These are phyloP conservation scores for Ophiothrix spiculata DNA, from an alignment of 35 echinoderm and acorn worm species.

Conservation along the genomic window DNA sequence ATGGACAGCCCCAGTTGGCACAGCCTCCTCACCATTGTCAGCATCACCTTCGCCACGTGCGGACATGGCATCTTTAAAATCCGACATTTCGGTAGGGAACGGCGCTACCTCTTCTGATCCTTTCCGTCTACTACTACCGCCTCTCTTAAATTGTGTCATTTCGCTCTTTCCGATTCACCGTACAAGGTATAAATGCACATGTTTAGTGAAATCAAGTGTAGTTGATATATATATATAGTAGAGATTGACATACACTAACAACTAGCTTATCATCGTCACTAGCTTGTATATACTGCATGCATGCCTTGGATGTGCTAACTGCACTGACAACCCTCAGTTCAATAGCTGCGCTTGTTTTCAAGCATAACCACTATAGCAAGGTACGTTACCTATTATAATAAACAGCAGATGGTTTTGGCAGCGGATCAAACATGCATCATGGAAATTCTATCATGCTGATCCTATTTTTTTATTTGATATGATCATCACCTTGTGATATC, in stretches of 20 bases:
- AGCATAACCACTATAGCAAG: too few relatives aligned
- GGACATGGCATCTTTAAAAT: background rate
- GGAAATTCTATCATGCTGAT: too few relatives aligned
- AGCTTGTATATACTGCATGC: background rate
- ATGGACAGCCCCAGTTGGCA: constrained; percentile 3
- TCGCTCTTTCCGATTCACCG: background rate
- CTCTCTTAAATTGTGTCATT: background rate
- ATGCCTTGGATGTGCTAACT: too few relatives aligned
- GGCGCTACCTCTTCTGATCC: background rate
- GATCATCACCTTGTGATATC: background rate
- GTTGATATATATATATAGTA: background rate
- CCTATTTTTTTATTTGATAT: too few relatives aligned
- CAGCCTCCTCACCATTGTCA: too few relatives aligned
- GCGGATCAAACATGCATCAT: too few relatives aligned
- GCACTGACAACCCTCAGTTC: too few relatives aligned
- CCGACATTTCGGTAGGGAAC: background rate
- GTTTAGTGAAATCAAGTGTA: background rate
- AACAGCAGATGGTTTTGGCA: too few relatives aligned
- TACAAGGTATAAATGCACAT: background rate
- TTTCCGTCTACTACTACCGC: background rate
- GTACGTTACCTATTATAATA: too few relatives aligned
- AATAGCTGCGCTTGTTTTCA: too few relatives aligned
- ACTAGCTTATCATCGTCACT: background rate
- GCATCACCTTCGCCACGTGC: background rate
- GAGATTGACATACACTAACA: background rate